Conservation (phyloP, 1,140 invertebrate genomes). For the Ganaspis sp. region DNA sequence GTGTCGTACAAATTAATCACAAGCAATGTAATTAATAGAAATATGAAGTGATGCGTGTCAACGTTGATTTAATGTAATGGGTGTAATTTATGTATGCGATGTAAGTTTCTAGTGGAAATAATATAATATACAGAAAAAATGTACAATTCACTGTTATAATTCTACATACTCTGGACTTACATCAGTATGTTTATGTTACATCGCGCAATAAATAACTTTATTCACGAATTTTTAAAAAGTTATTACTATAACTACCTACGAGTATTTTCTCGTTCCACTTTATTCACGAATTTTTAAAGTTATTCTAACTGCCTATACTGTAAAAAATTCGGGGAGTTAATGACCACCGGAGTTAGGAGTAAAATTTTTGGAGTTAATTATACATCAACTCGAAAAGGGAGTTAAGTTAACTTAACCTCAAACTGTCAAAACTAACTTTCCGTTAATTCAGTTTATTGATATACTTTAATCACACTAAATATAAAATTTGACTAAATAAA, state of each 20-base stretch:
- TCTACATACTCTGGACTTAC: slow-evolving; percentile 5
- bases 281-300: too few species aligned
- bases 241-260: background rate
- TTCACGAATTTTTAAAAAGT: slow-evolving; percentile 8
- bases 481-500: too few species aligned
- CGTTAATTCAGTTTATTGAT: too few species aligned
- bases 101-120: slow-evolving; percentile 39
- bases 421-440: too few species aligned
- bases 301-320: too few species aligned
- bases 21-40: slow-evolving; percentile 43
- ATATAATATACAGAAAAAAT: background rate
- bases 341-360: too few species aligned
- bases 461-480: too few species aligned
- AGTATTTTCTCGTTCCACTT: too few species aligned
- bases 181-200: slow-evolving; percentile 12
- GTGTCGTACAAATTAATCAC: slow-evolving; percentile 37
- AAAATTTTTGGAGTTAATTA: too few species aligned
- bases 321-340: too few species aligned
- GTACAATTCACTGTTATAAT: slow-evolving; percentile 20
- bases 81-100: slow-evolving; percentile 61
- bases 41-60: slow-evolving; percentile 5
- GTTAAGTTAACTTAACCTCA: too few species aligned
- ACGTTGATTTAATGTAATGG: slow-evolving; percentile 59
- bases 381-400: too few species aligned
- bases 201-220: slow-evolving; percentile 23